Evolutionary conservation across 2,888 invertebrate genomes (phyloP).

Genomic region (Homarus gammarus): DNA sequence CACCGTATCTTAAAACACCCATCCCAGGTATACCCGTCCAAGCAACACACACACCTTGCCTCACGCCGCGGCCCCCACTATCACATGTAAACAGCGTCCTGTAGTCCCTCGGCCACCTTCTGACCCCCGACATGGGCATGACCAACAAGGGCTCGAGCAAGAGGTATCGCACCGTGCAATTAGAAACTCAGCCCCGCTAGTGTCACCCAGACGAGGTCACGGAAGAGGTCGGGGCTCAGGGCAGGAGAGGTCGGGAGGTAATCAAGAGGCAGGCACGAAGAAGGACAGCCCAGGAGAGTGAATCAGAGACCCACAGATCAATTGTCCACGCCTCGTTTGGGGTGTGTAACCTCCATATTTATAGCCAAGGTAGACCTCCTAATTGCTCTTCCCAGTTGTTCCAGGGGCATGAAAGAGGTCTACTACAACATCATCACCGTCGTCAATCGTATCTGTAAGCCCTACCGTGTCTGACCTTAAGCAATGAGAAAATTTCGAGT

Average conservation of each 20-base stretch:
- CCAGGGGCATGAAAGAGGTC: neutral
- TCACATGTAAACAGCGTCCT: neutral
- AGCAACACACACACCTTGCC: neutral
- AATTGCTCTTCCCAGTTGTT: constrained; percentile 34
- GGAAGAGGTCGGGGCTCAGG: neutral
- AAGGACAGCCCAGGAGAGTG: neutral
- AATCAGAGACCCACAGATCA: constrained; percentile 33
- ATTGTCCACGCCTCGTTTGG: constrained; percentile 63
- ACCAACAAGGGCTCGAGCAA: neutral
- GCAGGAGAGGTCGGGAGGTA: neutral
- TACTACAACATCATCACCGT: neutral
- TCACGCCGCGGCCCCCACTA: neutral
- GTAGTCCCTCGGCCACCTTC: neutral
- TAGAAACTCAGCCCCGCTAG: constrained; percentile 8
- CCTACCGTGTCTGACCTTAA: neutral
- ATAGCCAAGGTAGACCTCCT: constrained; percentile 36
- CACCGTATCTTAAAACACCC: too few relatives aligned
- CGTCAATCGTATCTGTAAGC: neutral
- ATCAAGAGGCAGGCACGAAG: neutral
- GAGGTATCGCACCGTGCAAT: constrained; percentile 11
- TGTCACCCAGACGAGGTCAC: constrained; percentile 23
- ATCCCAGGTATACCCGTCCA: too few relatives aligned
- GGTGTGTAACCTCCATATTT: constrained; percentile 52
- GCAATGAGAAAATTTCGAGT: neutral
- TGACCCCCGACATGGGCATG: neutral